These are phyloP conservation scores for Ptilorrhoa leucosticta DNA, from an alignment of 2,113 vertebrate species.

Conservation along the genomic window DNA sequence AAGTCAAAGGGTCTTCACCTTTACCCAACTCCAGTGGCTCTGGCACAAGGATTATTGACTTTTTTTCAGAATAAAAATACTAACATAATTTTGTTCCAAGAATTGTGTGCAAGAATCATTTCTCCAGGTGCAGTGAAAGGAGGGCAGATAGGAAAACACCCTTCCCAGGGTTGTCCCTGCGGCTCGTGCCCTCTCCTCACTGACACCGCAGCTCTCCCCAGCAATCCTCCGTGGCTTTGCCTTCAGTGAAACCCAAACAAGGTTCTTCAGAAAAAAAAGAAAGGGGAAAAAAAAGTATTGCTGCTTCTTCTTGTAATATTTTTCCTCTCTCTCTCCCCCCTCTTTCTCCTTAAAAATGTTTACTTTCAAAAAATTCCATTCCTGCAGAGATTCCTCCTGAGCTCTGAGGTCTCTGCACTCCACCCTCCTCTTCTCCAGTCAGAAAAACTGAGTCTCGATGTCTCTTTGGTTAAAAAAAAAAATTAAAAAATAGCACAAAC, in stretches of 20 bases:
- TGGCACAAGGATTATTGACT: background rate
- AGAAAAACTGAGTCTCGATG: slow-evolving; percentile 39
- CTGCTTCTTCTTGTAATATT: slow-evolving; percentile 50
- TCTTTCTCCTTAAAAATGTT: slow-evolving; percentile 53
- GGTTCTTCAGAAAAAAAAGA: slow-evolving; percentile 2
- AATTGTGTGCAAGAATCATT: slow-evolving; percentile 21
- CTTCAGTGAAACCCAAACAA: slow-evolving; percentile 22
- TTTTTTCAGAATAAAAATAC: background rate
- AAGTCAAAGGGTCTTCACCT: background rate
- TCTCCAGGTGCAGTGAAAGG: slow-evolving; percentile 30
- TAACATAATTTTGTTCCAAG: background rate
- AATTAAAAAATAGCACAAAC: background rate
- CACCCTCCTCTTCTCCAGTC: slow-evolving; percentile 48
- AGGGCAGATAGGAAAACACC: slow-evolving; percentile 14
- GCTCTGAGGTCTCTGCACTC: slow-evolving; percentile 41
- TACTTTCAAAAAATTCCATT: slow-evolving; percentile 62
- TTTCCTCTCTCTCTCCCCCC: background rate
- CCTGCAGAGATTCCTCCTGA: slow-evolving; percentile 49
- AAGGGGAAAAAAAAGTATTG: slow-evolving; percentile 49
- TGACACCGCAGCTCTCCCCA: background rate
- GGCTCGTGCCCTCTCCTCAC: background rate
- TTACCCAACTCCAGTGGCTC: background rate
- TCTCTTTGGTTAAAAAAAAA: slow-evolving; percentile 67
- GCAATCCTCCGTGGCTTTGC: background rate
- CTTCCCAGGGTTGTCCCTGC: background rate